Base-by-base conservation (phyloP, 2,888 invertebrate species). In the Ormyrus rosae region DNA sequence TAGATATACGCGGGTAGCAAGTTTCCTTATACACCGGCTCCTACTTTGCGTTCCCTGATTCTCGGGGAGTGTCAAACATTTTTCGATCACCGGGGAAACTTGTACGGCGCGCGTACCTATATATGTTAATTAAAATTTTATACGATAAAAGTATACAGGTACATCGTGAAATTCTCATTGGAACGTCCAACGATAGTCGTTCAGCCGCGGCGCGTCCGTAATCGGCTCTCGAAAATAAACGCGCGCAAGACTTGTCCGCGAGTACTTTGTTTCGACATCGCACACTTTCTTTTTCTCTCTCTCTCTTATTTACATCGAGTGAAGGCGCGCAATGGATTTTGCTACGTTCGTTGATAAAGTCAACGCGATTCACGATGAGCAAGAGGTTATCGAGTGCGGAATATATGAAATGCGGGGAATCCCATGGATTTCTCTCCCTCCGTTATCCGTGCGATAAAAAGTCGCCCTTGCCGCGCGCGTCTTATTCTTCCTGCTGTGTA, bases 271-370 rank as follows among this genome's bases (percentile, higher is more conserved):
- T 48, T 48, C 65, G 46, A 5, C 34, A 0, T 34, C 34, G 34
- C 34, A 3, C 34, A 34, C 34, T 63, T 6, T 51, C 19, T 65
- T 58, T 51, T 67, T 67, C 9, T 19, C 19, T 19, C 19, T 19
- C 19, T 19, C 19, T 55, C 51, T 45, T 65, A 78, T 72, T 72
- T 72, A 78, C 72, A 78, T 67, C 67, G 72, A 78, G 55, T 48
- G 53, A 67, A 55, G 67, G 78, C 61, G 67, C 51, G 45, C 13
- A 51, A 77, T 77, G 46, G 58, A 60, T 71, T 71, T 0, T 51
- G 19, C 55, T 34, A 4, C 13, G 10, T 19, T 72, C 45, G 72
- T 63, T 72, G 58, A 13, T 19, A n/a, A 34, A 6, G 9, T 19
- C n/a, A 45, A 45, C 13, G 51, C 10, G 34, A 34, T 72, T 53